Evolutionary conservation across 1,140 invertebrate genomes (phyloP).

Genomic region (Listronotus bonariensis): DNA sequence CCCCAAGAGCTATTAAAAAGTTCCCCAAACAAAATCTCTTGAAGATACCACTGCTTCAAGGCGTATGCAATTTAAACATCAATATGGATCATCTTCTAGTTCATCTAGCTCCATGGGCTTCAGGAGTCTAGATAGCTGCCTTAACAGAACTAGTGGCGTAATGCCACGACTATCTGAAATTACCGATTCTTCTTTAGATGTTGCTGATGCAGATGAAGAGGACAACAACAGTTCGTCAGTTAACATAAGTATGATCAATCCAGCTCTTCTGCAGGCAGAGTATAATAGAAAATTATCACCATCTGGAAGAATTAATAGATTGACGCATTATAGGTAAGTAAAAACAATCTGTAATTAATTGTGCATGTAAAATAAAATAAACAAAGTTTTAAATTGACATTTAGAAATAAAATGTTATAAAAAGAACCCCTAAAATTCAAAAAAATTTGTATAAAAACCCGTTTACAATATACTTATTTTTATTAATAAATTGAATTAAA

Average conservation of each 20-base stretch:
- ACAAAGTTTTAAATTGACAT: no score
- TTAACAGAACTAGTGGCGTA: conserved; percentile 48
- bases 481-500: no score
- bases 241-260: conserved; percentile 46
- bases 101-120: conserved; percentile 64
- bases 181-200: conserved; percentile 62
- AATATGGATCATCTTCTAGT: conserved; percentile 62
- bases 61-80: conserved; percentile 59
- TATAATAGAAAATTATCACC: conserved; percentile 54
- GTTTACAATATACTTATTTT: no score
- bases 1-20: conserved; percentile 45
- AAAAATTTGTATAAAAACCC: no score
- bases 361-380: no score
- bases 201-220: conserved; percentile 63
- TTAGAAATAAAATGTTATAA: no score
- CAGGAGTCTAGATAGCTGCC: conserved; percentile 62
- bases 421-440: no score
- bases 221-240: conserved; percentile 59
- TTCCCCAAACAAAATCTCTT: conserved; percentile 62
- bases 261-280: conserved; percentile 26
- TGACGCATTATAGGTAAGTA: conserved; percentile 34
- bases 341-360: no score
- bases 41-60: conserved; percentile 60
- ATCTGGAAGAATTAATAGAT: conserved; percentile 51
- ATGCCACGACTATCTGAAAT: conserved; percentile 64